Percentiles rank a stretch among this genome's conserved stretches.
phyloP scores from a whole-genome alignment of 2,797 vertebrate species.

The Cyclopterus lumpus region DNA sequence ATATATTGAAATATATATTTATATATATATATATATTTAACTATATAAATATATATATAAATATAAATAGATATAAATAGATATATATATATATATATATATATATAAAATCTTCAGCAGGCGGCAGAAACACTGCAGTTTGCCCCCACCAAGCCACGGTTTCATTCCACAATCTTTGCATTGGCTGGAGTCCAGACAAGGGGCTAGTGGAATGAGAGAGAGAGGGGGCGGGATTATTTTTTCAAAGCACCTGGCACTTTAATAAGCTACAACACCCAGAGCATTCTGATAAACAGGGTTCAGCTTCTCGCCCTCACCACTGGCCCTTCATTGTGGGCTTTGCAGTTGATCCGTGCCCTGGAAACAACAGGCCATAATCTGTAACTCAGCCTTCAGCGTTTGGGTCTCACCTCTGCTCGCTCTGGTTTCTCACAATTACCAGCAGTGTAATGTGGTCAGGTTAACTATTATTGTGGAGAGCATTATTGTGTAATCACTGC shows the following conservation, averaged over 20 bases:
- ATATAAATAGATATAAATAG: too few species aligned
- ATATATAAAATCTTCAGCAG: slow-evolving; percentile 57
- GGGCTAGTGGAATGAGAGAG: slow-evolving; percentile 22
- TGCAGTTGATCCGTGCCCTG: slow-evolving; percentile 58
- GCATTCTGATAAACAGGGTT: slow-evolving; percentile 76
- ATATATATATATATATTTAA: too few species aligned
- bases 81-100: slow-evolving; percentile 43
- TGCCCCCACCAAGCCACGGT: slow-evolving; percentile 38
- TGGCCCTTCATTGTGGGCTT: slow-evolving; percentile 51
- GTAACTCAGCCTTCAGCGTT: slow-evolving; percentile 56
- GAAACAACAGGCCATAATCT: slow-evolving; percentile 54
- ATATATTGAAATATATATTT: too few species aligned
- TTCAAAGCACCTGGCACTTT: slow-evolving; percentile 76
- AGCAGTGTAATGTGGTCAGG: slow-evolving; percentile 59
- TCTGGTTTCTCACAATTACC: slow-evolving; percentile 57
- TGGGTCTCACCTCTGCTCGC: slow-evolving; percentile 49
- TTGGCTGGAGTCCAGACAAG: slow-evolving; percentile 36
- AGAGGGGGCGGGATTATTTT: slow-evolving; percentile 64
- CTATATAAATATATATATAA: too few species aligned
- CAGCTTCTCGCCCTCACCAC: slow-evolving; percentile 64
- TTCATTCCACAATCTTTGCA: slow-evolving; percentile 67
- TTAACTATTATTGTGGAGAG: slow-evolving; percentile 49
- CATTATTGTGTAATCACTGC: slow-evolving; percentile 35
- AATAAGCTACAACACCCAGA: slow-evolving; percentile 83
- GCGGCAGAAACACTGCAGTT: slow-evolving; percentile 66